Conservation (phyloP, 2,113 vertebrate genomes). For the Chinchilla lanigera region DNA sequence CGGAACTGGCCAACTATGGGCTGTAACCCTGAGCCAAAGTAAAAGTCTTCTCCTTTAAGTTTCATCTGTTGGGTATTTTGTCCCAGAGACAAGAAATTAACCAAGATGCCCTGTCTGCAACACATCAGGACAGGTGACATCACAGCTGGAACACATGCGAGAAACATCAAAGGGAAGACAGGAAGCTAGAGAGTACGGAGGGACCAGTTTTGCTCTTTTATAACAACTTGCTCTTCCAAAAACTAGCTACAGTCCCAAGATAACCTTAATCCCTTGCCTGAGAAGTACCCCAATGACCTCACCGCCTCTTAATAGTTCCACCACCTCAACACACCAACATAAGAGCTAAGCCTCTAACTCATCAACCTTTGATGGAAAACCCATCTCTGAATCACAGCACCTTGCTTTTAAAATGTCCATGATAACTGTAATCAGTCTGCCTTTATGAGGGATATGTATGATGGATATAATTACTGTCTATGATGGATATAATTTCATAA, state of each 20-base stretch:
- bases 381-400: background rate
- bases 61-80: background rate
- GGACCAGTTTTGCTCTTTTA: background rate
- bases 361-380: no score
- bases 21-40: background rate
- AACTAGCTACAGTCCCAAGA: background rate
- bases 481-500: background rate
- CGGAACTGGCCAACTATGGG: background rate
- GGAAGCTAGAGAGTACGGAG: background rate
- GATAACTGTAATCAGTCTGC: background rate
- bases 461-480: background rate
- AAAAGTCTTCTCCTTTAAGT: no score
- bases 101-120: background rate
- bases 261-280: background rate
- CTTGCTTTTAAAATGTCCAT: constrained; percentile 2
- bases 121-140: background rate
- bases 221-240: background rate
- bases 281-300: background rate
- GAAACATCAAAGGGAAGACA: background rate
- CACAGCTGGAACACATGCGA: no score
- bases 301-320: background rate
- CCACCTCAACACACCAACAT: background rate
- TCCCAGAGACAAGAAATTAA: background rate
- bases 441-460: background rate
- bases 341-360: background rate